A percentile compares a stretch with the other conserved stretches of the same genome.
Conservation (phyloP, 2,888 invertebrate genomes). For the Yponomeuta cagnagella region DNA sequence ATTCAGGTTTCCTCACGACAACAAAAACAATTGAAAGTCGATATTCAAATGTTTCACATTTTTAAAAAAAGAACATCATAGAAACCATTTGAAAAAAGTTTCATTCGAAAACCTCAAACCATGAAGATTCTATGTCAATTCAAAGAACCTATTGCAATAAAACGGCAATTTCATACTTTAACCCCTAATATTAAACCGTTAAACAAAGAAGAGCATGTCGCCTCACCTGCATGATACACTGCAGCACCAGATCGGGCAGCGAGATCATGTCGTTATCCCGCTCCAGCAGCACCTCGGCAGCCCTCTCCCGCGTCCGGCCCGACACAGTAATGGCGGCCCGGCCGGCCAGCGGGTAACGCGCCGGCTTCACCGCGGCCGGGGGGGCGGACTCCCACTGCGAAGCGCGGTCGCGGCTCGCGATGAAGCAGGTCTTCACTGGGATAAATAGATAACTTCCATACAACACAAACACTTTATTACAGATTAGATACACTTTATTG, state of each 20-base stretch:
- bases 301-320: slow-evolving; percentile 85
- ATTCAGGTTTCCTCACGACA: too few relatives aligned
- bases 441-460: background rate
- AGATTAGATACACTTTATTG: too few relatives aligned
- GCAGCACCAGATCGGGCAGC: slow-evolving; percentile 88
- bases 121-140: too few relatives aligned
- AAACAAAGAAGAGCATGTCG: background rate
- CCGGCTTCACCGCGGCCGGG: slow-evolving; percentile 76
- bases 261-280: slow-evolving; percentile 81
- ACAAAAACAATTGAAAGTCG: too few relatives aligned
- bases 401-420: slow-evolving; percentile 84
- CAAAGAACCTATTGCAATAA: too few relatives aligned
- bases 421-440: slow-evolving; percentile 90
- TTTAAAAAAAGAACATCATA: too few relatives aligned
- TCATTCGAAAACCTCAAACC: too few relatives aligned
- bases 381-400: slow-evolving; percentile 62
- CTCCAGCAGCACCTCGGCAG: slow-evolving; percentile 90
- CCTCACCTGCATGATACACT: slow-evolving; percentile 81
- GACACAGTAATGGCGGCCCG: slow-evolving; percentile 81
- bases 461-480: too few relatives aligned
- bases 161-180: too few relatives aligned
- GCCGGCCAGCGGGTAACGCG: slow-evolving; percentile 71
- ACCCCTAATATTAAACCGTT: too few relatives aligned
- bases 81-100: too few relatives aligned
- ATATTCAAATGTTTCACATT: too few relatives aligned